A percentile compares a stretch with the other conserved stretches of the same genome.
Evolutionary conservation across 2,797 vertebrate species (phyloP).

Genomic region (Schizopygopsis malacanthus): DNA sequence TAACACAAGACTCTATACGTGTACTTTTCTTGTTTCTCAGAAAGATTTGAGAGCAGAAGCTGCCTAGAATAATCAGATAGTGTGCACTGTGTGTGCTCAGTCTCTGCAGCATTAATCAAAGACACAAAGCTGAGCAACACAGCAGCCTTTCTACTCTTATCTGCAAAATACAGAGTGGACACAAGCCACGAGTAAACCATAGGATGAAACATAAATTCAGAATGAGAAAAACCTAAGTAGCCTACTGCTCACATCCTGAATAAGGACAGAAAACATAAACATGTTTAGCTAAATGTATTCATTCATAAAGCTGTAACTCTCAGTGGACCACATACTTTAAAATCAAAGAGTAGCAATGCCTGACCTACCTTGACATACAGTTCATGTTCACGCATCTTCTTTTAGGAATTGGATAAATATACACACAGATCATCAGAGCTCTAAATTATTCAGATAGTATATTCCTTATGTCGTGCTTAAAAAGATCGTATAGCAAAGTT

Average conservation of each 20-base stretch:
- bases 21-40: neutral
- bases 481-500: conserved; percentile 31
- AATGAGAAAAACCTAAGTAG: neutral
- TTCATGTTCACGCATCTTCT: conserved; percentile 63
- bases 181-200: conserved; percentile 12
- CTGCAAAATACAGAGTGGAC: conserved; percentile 14
- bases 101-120: conserved; percentile 26
- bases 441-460: conserved; percentile 1
- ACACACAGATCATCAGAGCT: conserved; percentile 28
- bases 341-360: neutral
- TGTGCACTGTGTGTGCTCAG: neutral
- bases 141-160: conserved; percentile 17
- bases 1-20: neutral
- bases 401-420: conserved; percentile 36
- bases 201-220: conserved; percentile 7
- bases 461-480: conserved; percentile 38
- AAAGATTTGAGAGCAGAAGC: neutral
- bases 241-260: neutral
- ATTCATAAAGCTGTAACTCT: neutral
- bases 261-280: neutral
- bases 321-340: neutral
- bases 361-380: conserved; percentile 73
- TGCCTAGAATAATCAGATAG: neutral
- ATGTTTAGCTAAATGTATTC: too few species aligned
- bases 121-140: neutral